Base-by-base conservation (phyloP, 2,888 invertebrate species). In the Neocrepidodera transversa region DNA sequence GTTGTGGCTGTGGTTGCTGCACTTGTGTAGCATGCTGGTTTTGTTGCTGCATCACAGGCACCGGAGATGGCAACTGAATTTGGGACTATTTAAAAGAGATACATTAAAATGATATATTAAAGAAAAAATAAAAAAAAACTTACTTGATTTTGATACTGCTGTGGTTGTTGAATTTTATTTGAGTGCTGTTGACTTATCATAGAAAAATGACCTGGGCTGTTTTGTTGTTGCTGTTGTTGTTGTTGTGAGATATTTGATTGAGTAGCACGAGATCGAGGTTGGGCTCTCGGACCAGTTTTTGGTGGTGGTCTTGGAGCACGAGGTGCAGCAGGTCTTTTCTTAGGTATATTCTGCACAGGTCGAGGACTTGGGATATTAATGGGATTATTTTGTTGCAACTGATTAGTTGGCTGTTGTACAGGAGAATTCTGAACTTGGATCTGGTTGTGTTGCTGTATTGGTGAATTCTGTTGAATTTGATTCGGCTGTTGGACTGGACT, bases 141-240 rank as follows among this genome's bases (percentile, higher is more conserved):
- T 35, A 59, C 47, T 50, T 57, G 47, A 38, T 32, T n/a, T 45
- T 43, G 51, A 23, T 32, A 53, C 36, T 63, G 63, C 16, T 57
- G 58, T 11, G 42, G 26, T 11, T 55, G 58, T 13, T 56, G 58
- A 5, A 45, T 14, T 40, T 61, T 62, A 48, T 57, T 63, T 8
- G 17, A 16, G 30, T 53, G 59, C 26, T 59, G 66, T 26, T 60
- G 63, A 38, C 52, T 62, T 54, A 61, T 54, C 63, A 63, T 56
- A 4, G 65, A 57, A 14, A 59, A 65, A 28, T 59, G 60, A n/a
- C 63, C 52, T 8, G 51, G 60, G 14, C 51, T 62, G 14, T 59
- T 62, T 20, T 58, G 58, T 17, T 56, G 60, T 17, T 50, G 56
- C 26, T 63, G 63, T 20, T 58, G 58, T 17, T 56, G 60, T 17